Percentiles rank a stretch among this genome's conserved stretches.
Conservation (phyloP, 2,113 vertebrate species). For the Eulacestoma nigropectus region DNA sequence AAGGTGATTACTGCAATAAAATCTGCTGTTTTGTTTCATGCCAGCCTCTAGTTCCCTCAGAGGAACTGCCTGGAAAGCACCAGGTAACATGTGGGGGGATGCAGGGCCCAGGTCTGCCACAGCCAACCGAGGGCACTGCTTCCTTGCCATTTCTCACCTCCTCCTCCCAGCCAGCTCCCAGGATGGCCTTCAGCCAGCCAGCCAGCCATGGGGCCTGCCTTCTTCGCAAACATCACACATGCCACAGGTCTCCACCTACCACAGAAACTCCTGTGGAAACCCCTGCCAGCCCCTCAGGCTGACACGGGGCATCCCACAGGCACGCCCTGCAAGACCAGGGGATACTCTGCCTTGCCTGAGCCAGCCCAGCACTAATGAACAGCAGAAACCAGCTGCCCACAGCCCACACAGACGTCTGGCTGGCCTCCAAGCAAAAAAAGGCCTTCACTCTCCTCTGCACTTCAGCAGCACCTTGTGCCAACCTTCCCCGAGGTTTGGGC, state of each 20-base stretch:
- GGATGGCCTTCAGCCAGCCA: neutral
- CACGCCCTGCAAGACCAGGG: neutral
- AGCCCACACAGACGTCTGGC: neutral
- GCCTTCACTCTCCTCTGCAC: no score
- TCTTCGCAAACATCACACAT: neutral
- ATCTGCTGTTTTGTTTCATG: rapidly evolving
- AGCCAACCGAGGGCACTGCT: neutral
- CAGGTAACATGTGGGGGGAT: rapidly evolving
- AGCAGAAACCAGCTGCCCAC: neutral
- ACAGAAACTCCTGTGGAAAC: neutral
- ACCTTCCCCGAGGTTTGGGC: neutral
- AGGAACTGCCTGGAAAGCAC: neutral
- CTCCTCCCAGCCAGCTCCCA: neutral
- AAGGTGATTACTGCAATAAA: neutral
- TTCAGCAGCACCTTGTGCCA: neutral
- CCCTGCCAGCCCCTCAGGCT: neutral
- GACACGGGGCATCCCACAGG: no score
- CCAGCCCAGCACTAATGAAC: neutral
- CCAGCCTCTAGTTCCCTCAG: neutral
- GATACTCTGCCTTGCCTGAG: neutral
- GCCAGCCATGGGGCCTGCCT: neutral
- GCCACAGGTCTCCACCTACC: neutral
- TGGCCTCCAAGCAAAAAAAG: neutral
- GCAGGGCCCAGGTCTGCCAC: neutral
- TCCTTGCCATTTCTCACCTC: neutral